Percentiles rank a stretch among this genome's conserved stretches.
Conservation (phyloP, 2,797 vertebrate species). For the Scarus forsteni region DNA sequence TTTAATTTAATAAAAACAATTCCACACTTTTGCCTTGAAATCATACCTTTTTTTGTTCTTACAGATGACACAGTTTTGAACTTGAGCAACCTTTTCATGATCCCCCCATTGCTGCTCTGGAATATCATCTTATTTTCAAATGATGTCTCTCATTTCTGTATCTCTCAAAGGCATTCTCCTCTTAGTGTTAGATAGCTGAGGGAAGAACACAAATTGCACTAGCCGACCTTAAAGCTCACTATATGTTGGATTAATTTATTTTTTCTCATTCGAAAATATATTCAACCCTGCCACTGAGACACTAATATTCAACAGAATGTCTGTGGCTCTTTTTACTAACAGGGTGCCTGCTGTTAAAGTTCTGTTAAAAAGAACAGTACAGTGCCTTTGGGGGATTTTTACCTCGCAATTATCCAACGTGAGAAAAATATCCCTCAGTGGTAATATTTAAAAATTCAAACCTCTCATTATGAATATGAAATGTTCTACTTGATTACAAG, state of each 20-base stretch:
- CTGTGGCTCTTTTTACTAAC: slow-evolving; percentile 30
- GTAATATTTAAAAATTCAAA: slow-evolving; percentile 19
- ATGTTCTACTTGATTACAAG: slow-evolving; percentile 31
- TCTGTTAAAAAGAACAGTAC: slow-evolving; percentile 26
- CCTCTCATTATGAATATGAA: slow-evolving; percentile 19
- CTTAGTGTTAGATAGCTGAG: slow-evolving; percentile 41
- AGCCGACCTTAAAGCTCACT: slow-evolving; percentile 29
- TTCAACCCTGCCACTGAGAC: slow-evolving; percentile 34
- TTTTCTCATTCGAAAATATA: slow-evolving; percentile 26
- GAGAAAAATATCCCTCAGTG: neutral
- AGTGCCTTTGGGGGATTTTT: slow-evolving; percentile 3
- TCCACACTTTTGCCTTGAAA: neutral
- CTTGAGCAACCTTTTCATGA: slow-evolving; percentile 18
- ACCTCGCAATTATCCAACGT: slow-evolving; percentile 29
- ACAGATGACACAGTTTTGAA: neutral
- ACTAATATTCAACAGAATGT: slow-evolving; percentile 8
- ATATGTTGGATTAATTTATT: slow-evolving; percentile 33
- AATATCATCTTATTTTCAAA: slow-evolving; percentile 13
- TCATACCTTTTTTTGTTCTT: neutral
- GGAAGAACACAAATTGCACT: slow-evolving; percentile 30
- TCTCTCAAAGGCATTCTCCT: slow-evolving; percentile 32
- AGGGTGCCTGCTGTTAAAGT: slow-evolving; percentile 13
- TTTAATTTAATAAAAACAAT: neutral
- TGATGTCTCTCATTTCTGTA: slow-evolving; percentile 46
- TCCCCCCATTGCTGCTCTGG: neutral